These are phyloP conservation scores for Galeruca laticollis DNA, from an alignment of 2,888 invertebrate genomes.

Conservation along the genomic window DNA sequence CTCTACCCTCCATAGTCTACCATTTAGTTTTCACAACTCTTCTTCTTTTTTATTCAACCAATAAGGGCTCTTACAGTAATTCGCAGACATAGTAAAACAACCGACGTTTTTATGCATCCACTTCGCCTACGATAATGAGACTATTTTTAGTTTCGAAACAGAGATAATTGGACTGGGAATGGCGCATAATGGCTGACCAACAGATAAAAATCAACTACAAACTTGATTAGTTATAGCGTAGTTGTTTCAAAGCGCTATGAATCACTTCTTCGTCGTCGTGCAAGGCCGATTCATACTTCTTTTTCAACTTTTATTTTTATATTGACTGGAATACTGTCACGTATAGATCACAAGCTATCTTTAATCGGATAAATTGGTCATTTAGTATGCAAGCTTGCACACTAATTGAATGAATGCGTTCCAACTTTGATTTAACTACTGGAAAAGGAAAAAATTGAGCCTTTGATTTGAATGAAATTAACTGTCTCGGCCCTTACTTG, in stretches of 20 bases:
- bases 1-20: not conserved
- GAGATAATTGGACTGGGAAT: constrained; percentile 36
- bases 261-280: constrained; percentile 31
- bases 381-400: not conserved
- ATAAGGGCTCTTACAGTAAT: constrained; percentile 11
- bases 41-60: constrained; percentile 5
- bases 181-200: constrained; percentile 35
- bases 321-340: constrained; percentile 18
- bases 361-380: not conserved
- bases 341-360: constrained; percentile 5
- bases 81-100: not conserved
- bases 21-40: not conserved
- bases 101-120: constrained; percentile 24
- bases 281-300: constrained; percentile 12
- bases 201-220: constrained; percentile 31
- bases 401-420: not conserved
- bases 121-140: constrained; percentile 31
- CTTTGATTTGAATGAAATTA: too few species aligned
- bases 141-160: constrained; percentile 35
- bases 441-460: not conserved
- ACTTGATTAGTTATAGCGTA: constrained; percentile 36
- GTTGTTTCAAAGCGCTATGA: constrained; percentile 30
- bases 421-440: not conserved
- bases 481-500: too few species aligned
- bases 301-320: constrained; percentile 28